These are phyloP conservation scores for Dusona sp. DNA, from an alignment of 2,888 invertebrate genomes.

Conservation along the genomic window DNA sequence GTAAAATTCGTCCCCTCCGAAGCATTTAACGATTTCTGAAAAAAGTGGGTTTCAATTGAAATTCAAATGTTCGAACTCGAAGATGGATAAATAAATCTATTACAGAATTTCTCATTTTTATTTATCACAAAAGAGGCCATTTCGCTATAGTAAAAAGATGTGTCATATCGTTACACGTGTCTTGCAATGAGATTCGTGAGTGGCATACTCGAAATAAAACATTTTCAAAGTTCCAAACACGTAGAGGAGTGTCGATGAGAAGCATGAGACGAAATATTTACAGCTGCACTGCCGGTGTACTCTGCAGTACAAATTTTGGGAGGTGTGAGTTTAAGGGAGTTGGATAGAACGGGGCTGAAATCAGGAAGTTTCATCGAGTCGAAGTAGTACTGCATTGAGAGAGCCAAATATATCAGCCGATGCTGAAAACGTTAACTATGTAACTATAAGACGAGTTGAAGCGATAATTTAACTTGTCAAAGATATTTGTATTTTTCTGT, in stretches of 20 bases:
- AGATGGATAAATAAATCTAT: neutral
- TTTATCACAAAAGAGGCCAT: slow-evolving; percentile 14
- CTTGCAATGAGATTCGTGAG: slow-evolving; percentile 49
- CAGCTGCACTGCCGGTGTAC: slow-evolving; percentile 34
- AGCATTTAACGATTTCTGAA: neutral
- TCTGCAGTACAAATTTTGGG: neutral
- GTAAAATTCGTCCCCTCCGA: neutral
- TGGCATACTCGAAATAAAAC: slow-evolving; percentile 40
- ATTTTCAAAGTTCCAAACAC: slow-evolving; percentile 45
- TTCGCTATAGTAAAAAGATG: neutral
- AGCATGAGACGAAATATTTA: slow-evolving; percentile 64
- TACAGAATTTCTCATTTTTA: neutral
- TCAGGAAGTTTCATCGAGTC: slow-evolving; percentile 38
- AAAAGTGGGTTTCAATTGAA: neutral
- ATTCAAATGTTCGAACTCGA: neutral
- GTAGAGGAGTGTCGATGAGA: slow-evolving; percentile 56
- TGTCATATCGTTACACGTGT: neutral
- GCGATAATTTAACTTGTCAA: neutral
- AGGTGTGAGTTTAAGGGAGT: neutral
- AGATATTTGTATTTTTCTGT: neutral
- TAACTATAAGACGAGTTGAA: neutral
- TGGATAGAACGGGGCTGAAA: slow-evolving; percentile 11
- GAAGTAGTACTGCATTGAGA: slow-evolving; percentile 25
- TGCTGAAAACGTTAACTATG: neutral
- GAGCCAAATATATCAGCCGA: neutral